Conservation (phyloP, 2,797 vertebrate species). For the Leptoclinus maculatus region DNA sequence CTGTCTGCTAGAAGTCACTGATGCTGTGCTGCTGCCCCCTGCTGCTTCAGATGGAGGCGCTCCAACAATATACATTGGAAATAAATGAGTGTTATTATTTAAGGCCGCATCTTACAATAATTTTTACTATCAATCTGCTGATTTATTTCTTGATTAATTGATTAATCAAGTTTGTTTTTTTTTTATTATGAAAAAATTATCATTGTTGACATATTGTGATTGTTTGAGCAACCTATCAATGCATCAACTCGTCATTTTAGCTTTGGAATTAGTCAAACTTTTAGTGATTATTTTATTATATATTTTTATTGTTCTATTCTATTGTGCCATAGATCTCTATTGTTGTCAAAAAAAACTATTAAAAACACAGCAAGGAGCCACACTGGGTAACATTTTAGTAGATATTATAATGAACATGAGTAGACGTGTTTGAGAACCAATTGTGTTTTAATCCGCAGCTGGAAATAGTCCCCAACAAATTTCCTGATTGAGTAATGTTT, state of each 20-base stretch:
- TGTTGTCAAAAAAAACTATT: not conserved
- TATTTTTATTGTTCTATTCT: not conserved
- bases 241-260: not conserved
- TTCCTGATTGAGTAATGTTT: not conserved
- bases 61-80: not conserved
- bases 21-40: slow-evolving; percentile 57
- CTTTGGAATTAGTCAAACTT: not conserved
- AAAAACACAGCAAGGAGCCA: not conserved
- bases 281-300: not conserved
- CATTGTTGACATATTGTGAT: not conserved
- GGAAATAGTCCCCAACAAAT: not conserved
- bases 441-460: not conserved
- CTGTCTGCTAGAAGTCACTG: not conserved
- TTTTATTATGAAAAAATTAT: not conserved
- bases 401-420: not conserved
- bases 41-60: slow-evolving; percentile 30
- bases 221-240: not conserved
- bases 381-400: not conserved
- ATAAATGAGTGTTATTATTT: not conserved
- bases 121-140: not conserved
- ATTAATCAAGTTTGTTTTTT: no score
- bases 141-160: no score
- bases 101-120: not conserved
- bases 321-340: not conserved
- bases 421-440: not conserved